Evolutionary conservation across 1,140 invertebrate genomes (phyloP), one percentile per base, ranked within the genome.

Genomic region (Cheumatopsyche charites): DNA sequence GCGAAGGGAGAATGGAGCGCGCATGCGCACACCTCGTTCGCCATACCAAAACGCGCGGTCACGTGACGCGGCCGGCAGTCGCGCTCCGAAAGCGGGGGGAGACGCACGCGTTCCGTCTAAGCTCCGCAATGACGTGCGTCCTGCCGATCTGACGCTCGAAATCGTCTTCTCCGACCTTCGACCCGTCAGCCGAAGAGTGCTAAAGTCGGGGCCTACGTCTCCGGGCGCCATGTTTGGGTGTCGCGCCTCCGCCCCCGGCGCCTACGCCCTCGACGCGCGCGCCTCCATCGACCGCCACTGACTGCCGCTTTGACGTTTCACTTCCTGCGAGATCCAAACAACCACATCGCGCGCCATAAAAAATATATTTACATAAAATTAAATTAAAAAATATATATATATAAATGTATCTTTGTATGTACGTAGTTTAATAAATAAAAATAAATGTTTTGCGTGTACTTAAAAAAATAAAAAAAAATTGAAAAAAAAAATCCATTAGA

Each of bases 1-100:
- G 29, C 29, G 29, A 4, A 4, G 29, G 29, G 9, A 23, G 61
- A 5, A 41, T 12, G 0, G 17, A n/a, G 67, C 72, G 41, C 66
- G 41, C 66, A 73, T 67, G 77, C 82, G 82, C 82, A 83, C 49
- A 81, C 79, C 81, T 78, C 77, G 78, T 73, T 77, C 75, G 82
- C 81, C 79, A 80, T 80, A 85, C 81, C 83, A 85, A 84, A 85
- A 84, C 81, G 82, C 81, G 79, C 78, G 82, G 81, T 85, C 83
- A 85, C 83, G 83, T 85, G 83, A 85, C 82, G 80, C 82, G 82
- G 80, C 83, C 81, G 78, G 78, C 62, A 63, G 62, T 83, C 83
- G 82, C 45, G 69, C 55, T 58, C 42, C n/a, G 43, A 71, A 63
- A 55, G 67, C 69, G 69, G 65, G 15, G 17, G 15, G 23, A 19